Percentiles rank a stretch among this genome's conserved stretches.
phyloP scores from a whole-genome alignment of 2,797 vertebrate genomes.

The Gephyroberyx darwinii region DNA sequence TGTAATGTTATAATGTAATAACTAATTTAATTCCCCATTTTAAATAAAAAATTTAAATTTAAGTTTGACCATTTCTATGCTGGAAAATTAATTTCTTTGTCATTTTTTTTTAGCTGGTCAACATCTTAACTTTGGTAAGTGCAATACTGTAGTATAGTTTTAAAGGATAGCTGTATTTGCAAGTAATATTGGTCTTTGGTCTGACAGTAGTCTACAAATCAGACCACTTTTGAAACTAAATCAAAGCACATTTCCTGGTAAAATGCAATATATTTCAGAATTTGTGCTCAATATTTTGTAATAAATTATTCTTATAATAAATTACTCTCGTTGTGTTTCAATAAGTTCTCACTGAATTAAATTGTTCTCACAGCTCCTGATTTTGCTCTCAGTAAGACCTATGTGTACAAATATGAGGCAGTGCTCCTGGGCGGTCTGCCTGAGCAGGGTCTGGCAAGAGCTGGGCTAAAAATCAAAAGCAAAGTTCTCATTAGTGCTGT shows the following conservation, averaged over 20 bases:
- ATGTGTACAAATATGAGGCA: constrained; percentile 71
- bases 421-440: constrained; percentile 65
- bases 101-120: constrained; percentile 65
- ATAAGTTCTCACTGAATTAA: not conserved
- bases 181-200: not conserved
- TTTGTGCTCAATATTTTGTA: not conserved
- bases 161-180: not conserved
- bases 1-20: too few species aligned
- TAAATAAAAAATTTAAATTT: not conserved
- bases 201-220: too few species aligned
- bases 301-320: not conserved
- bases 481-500: constrained; percentile 77
- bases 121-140: constrained; percentile 71
- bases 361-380: constrained; percentile 56
- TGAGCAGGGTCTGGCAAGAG: constrained; percentile 72
- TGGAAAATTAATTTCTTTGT: constrained; percentile 12
- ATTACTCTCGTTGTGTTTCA: not conserved
- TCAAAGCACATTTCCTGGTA: not conserved
- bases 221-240: not conserved
- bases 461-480: constrained; percentile 77
- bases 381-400: constrained; percentile 60
- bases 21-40: too few species aligned
- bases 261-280: not conserved
- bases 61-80: not conserved
- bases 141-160: not conserved